Evolutionary conservation across 2,797 vertebrate species (phyloP), one percentile per base, ranked within the genome.

Genomic region (Epinephelus malabaricus): DNA sequence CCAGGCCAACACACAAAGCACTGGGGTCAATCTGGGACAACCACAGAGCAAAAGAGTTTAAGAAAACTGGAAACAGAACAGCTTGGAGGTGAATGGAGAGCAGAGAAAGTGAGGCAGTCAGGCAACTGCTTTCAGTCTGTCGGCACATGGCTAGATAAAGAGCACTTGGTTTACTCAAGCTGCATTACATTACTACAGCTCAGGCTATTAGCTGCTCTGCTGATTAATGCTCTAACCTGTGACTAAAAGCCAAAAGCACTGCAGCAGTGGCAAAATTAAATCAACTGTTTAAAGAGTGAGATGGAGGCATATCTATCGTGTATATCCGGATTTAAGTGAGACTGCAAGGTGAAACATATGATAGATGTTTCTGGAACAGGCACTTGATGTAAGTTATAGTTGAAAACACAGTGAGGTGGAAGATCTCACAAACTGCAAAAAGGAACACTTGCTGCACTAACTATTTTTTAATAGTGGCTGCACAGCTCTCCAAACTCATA

Each of bases 201-300:
- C 61, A 51, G 49, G 69, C 83, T 83, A 83, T 91, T 88, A 91
- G 78, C 63, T 79, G 76, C 78, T 82, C 56, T 49, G 65, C 78
- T 90, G 83, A 91, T 92, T 86, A 84, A 89, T 83, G 79, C 69
- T 82, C 73, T 73, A 81, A 86, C 84, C 81, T 79, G 80, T 79
- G 83, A 79, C 79, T 86, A 81, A 83, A 86, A 90, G 87, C 85
- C 69, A 74, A 61, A 70, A 76, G 65, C 63, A 59, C 74, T 76
- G 73, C 68, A 81, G 64, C 70, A 71, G 72, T 66, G 54, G 67
- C 63, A 51, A 80, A 79, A 88, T 86, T 25, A 83, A 85, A 79
- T 81, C 80, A 78, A 76, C 74, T 50, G 73, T 82, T 81, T 34
- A 71, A 56, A 69, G 27, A 54, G 60, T 51, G 64, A 34, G 7